Base-by-base conservation (phyloP, 2,888 invertebrate genomes). In the Thyatira batis region DNA sequence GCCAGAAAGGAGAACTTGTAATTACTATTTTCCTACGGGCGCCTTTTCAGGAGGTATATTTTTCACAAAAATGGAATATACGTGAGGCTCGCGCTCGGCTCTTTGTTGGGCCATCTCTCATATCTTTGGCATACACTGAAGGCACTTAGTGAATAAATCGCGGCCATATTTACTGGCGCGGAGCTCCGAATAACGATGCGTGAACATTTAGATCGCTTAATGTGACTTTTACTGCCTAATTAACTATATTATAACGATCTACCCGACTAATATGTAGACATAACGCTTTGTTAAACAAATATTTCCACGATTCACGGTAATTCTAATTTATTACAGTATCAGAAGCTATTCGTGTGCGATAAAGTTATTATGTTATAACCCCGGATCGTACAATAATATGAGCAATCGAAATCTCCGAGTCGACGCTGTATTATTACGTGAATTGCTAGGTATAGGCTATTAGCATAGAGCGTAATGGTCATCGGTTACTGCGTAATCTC, bases 21-120 rank as follows among this genome's bases (percentile, higher is more conserved):
- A 92, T 92, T 92, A 92, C 91, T 88, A 89, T 88, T 89, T 89
- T 89, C 89, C 90, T 85, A 83, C 82, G 76, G 71, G 76, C 79
- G 80, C 79, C 87, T 86, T 89, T 89, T 88, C 85, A 85, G 73
- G 71, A 63, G 82, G 77, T 84, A 80, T 85, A 87, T 88, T 87
- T 89, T 90, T 87, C 85, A 84, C 76, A 80, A 84, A 84, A 88
- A 85, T 85, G 78, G 81, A 79, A 85, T 84, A 83, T 83, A 82
- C 79, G 78, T 72, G 72, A 64, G 62, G 59, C 64, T 60, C 55
- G 61, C 59, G 52, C 61, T 51, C n/a, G 17, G 39, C 59, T 73
- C 77, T 80, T 87, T 86, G 80, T 85, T 70, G 68, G 57, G 60
- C 59, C 69, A 61, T 76, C 71, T 70, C 71, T 82, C 77, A 76